A percentile compares a stretch with the other conserved stretches of the same genome.
Evolutionary conservation across 2,113 vertebrate genomes (phyloP).

Genomic region (Steatornis caripensis): DNA sequence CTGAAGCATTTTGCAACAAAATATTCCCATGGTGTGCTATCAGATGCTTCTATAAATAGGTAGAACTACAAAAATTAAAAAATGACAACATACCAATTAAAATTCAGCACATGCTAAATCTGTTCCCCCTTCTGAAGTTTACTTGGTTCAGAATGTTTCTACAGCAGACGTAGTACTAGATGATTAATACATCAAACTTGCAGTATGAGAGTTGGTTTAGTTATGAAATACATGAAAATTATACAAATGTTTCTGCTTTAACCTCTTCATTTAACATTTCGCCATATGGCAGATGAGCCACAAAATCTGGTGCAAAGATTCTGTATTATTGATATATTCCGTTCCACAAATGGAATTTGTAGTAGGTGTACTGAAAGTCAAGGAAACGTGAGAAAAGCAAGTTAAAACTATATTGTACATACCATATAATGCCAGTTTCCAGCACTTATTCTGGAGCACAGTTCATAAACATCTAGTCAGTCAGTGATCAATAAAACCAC

Average conservation of each 20-base stretch:
- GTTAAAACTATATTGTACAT: not conserved
- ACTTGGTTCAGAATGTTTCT: not conserved
- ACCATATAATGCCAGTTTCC: not conserved
- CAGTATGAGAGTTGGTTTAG: not conserved
- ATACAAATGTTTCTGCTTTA: conserved; percentile 17
- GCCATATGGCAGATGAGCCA: conserved; percentile 38
- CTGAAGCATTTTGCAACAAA: not conserved
- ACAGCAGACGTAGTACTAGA: not conserved
- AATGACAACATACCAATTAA: not conserved
- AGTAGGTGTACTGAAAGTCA: conserved; percentile 6
- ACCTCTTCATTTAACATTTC: conserved; percentile 35
- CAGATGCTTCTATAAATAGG: not conserved
- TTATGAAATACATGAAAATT: conserved; percentile 36
- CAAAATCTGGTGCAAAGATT: conserved; percentile 42
- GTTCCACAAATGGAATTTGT: conserved; percentile 1
- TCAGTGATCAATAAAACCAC: not conserved
- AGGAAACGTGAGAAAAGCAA: not conserved
- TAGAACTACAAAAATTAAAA: not conserved
- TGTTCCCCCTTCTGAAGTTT: not conserved
- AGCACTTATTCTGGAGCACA: not conserved
- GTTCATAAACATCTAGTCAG: not conserved
- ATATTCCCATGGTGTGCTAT: not conserved
- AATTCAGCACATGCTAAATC: conserved; percentile 1
- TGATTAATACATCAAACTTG: conserved; percentile 3
- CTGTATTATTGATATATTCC: conserved; percentile 24